Base-by-base conservation (phyloP, 1,140 invertebrate species). In the Andricus grossulariae region DNA sequence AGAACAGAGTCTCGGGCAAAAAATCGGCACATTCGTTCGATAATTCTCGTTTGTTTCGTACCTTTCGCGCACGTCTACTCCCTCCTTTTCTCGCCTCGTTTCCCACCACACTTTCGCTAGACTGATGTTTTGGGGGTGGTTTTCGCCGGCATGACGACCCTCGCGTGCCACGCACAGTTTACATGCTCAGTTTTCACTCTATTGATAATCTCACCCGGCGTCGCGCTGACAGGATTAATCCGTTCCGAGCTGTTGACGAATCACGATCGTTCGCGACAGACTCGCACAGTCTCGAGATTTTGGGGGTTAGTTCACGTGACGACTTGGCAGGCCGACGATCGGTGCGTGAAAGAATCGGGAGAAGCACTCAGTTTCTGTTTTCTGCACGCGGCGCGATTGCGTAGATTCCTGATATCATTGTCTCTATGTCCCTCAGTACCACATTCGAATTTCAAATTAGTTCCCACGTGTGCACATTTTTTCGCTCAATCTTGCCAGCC, bases 61-160 rank as follows among this genome's bases (percentile, higher is more conserved):
- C 71, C 50, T 76, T 71, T 70, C 49, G 54, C 66, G 71, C 57
- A 70, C 45, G 19, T 66, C 39, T 73, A 50, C 72, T 57, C 50
- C 54, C 71, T 19, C 71, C 45, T 49, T 60, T 13, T 54, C 5
- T 51, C 45, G 50, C 39, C 60, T 51, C 49, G 19, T 75, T 51
- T 50, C 70, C 50, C 51, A 21, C n/a, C 25, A 21, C 70, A 57
- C 66, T 73, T 77, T 71, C 51, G 66, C 60, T 73, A 57, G 71
- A 51, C 60, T 77, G 32, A 52, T 73, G 75, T 73, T 73, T 72
- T 21, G 39, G 57, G 25, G 32, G 73, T 73, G 18, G 52, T 73
- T 77, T 77, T 49, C 52, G 75, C 39, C 50, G 25, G 75, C 55
- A 76, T 66, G 60, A 66, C 60, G 60, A 66, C 60, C 32, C 60